Percentiles rank a stretch among this genome's conserved stretches.
Evolutionary conservation across 1,140 invertebrate species (phyloP).

Genomic region (Holcopasites calliopsidis): DNA sequence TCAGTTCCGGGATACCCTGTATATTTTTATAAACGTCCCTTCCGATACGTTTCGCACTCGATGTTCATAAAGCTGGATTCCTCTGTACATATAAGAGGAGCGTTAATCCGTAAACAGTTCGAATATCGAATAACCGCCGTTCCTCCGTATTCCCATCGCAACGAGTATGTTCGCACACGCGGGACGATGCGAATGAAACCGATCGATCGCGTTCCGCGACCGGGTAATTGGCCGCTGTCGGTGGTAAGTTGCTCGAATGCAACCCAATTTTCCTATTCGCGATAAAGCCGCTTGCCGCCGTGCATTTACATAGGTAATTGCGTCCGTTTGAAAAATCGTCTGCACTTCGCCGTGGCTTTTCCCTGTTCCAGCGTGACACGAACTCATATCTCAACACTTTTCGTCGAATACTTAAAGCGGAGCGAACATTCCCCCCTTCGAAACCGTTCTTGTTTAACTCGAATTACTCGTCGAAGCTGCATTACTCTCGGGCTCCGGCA

Average conservation of each 20-base stretch:
- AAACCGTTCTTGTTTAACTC: background rate
- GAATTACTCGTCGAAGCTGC: no score
- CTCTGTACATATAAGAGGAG: no score
- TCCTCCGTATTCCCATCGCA: no score
- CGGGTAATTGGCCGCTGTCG: background rate
- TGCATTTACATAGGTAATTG: slow-evolving; percentile 9
- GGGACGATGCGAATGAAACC: background rate
- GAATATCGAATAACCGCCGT: no score
- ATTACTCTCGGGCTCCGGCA: no score
- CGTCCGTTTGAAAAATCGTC: background rate
- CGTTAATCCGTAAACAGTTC: no score
- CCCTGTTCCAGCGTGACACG: background rate
- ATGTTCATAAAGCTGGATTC: no score
- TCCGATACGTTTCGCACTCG: no score
- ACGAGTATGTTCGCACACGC: no score
- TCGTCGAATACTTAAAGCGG: background rate
- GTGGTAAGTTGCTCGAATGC: background rate
- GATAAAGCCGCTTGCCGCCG: background rate
- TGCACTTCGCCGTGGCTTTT: background rate
- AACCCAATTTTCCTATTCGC: slow-evolving; percentile 38
- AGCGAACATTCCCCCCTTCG: background rate
- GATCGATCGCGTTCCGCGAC: slow-evolving; percentile 5
- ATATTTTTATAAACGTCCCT: no score
- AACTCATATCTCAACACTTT: background rate
- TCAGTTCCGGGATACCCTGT: no score